Evolutionary conservation across 2,888 invertebrate species (phyloP).

Genomic region (Galerucella nymphaeae): DNA sequence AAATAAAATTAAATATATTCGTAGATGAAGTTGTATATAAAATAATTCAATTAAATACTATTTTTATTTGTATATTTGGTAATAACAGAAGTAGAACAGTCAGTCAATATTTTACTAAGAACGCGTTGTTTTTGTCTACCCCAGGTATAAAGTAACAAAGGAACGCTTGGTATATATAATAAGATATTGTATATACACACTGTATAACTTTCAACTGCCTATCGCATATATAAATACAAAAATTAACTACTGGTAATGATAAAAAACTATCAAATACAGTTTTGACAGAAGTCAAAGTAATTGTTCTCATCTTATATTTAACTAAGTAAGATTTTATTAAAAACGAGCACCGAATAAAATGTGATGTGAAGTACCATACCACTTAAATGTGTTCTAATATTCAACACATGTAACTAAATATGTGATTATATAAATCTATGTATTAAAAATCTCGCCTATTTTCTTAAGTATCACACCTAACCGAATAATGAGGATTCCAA

Average conservation of each 20-base stretch:
- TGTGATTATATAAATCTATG: background rate
- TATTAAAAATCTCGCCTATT: background rate
- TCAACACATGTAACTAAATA: background rate
- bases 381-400: background rate
- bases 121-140: background rate
- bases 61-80: constrained; percentile 5
- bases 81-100: background rate
- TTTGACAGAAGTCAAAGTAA: no score
- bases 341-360: no score
- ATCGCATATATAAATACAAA: no score
- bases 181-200: background rate
- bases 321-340: background rate
- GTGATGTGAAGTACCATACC: background rate
- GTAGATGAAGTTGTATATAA: constrained; percentile 3
- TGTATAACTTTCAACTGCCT: background rate
- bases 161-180: background rate
- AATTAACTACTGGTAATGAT: no score
- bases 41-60: constrained; percentile 4
- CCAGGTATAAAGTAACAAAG: background rate
- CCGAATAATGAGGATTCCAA: no score
- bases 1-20: constrained; percentile 8
- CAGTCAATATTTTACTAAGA: background rate
- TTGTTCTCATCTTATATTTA: no score
- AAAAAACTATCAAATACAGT: no score
- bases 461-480: no score